These are phyloP conservation scores for Machaerirhynchus nigripectus DNA, from an alignment of 2,113 vertebrate genomes.

Conservation along the genomic window DNA sequence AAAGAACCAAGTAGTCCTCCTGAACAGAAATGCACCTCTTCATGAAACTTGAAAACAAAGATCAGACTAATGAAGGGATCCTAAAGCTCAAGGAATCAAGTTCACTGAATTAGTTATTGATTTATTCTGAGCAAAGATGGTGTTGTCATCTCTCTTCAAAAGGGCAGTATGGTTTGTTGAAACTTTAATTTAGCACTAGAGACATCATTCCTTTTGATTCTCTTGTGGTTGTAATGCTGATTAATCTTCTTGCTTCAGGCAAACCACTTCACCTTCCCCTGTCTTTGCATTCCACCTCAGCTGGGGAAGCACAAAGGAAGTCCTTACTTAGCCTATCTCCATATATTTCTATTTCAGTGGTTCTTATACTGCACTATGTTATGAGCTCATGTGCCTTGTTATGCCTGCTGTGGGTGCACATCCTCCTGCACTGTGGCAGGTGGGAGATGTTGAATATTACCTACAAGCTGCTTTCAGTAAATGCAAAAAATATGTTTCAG, in stretches of 20 bases:
- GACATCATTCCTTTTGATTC: not conserved
- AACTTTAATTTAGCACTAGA: not conserved
- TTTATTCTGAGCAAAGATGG: not conserved
- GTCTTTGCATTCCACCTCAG: not conserved
- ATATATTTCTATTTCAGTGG: not conserved
- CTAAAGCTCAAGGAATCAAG: not conserved
- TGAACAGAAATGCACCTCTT: not conserved
- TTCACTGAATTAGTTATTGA: not conserved
- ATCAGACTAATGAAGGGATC: not conserved
- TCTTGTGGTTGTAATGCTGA: not conserved
- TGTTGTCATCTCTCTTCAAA: not conserved
- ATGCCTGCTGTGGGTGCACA: not conserved
- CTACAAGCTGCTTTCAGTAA: not conserved
- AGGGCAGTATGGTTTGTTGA: not conserved
- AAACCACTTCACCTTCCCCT: not conserved
- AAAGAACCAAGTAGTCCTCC: not conserved
- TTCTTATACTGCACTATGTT: accelerated
- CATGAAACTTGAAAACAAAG: not conserved
- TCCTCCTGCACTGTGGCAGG: not conserved
- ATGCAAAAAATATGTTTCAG: not conserved
- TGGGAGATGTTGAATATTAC: not conserved
- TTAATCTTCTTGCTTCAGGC: not conserved
- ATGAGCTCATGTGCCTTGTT: not conserved
- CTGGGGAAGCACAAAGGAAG: not conserved
- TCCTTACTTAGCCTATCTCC: not conserved